Base-by-base conservation (phyloP, 2,888 invertebrate genomes). In the Baccha elongata region DNA sequence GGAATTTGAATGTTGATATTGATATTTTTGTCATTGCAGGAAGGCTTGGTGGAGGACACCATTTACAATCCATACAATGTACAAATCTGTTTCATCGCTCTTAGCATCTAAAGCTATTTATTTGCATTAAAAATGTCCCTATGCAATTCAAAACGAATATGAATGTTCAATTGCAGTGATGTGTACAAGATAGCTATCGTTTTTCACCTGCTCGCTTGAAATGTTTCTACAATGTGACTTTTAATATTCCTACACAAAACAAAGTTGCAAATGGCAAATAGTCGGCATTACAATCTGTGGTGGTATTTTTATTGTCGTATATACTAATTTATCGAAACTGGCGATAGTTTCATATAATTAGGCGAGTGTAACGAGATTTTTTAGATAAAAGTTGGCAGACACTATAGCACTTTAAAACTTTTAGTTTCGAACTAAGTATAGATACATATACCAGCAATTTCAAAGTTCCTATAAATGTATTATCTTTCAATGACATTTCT, bases 1-100 rank as follows among this genome's bases (percentile, higher is more conserved):
- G 46, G 78, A 73, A 78, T 76, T 83, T 78, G 50, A 21, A 68
- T 48, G 72, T 72, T 55, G 50, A 83, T 83, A 76, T 72, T 62
- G 48, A 55, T 76, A 75, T 65, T 80, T 69, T 21, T 65, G 71
- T 65, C 71, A 60, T 64, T 40, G 37, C 32, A 32, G 32, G 55
- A 23, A 32, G 32, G 55, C 5, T 26, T 26, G 55, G 40, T 44
- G 32, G 69, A 15, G 76, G 15, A 62, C 46, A 19, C 29, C 8
- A 8, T 8, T 23, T 42, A 35, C 35, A 35, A 8, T 11, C n/a
- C n/a, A 35, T 35, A 10, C 23, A 50, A 76, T 69, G 75, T 2
- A 8, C 40, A 71, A 71, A 71, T 71, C 40, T 7, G 32, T 62
- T 65, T 37, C 73, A 62, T 52, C 42, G 40, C 37, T 55, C 21